A percentile compares a stretch with the other conserved stretches of the same genome.
Evolutionary conservation across 2,113 vertebrate genomes (phyloP).

Genomic region (Hiodon tergisus): DNA sequence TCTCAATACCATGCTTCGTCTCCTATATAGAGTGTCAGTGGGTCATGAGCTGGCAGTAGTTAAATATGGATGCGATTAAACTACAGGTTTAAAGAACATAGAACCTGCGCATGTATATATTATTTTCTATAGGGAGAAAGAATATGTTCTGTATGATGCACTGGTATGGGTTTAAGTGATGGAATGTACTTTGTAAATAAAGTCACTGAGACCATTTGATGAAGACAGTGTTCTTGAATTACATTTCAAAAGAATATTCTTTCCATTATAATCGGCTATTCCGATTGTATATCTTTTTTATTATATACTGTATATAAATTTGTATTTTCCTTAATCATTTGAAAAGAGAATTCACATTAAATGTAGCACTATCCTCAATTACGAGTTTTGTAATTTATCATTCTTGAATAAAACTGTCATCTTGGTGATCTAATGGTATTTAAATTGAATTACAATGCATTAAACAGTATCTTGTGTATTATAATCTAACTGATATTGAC

Average conservation of each 20-base stretch:
- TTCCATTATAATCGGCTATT: background rate
- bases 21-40: no score
- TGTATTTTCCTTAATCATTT: constrained; percentile 9
- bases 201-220: no score
- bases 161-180: no score
- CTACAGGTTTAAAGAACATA: no score
- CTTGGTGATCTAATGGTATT: constrained; percentile 57
- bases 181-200: no score
- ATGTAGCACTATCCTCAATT: constrained; percentile 33
- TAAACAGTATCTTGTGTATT: constrained; percentile 52
- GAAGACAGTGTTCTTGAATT: no score
- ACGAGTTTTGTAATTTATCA: constrained; percentile 42
- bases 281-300: background rate
- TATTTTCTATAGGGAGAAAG: no score
- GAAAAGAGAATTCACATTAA: constrained; percentile 24
- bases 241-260: background rate
- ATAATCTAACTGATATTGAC: constrained; percentile 42
- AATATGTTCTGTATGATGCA: no score
- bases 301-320: background rate
- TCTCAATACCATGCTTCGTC: no score
- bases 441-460: constrained; percentile 61
- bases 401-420: constrained; percentile 43
- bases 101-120: no score
- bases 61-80: no score
- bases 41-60: no score